phyloP scores from a whole-genome alignment of 2,888 invertebrate genomes.

The Drosophila antonietae region DNA sequence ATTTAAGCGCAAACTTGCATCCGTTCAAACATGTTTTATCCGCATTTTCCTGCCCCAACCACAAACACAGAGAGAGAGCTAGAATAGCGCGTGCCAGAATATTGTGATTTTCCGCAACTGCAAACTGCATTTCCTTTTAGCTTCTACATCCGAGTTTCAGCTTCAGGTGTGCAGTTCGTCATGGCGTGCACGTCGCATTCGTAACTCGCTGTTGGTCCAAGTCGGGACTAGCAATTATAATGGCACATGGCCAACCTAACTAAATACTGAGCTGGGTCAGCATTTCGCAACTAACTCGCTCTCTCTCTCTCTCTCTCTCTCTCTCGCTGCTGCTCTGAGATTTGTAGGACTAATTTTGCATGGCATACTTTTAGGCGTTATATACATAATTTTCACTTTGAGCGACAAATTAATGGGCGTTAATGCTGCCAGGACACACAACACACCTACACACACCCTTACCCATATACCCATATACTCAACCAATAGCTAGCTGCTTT shows the following conservation, averaged over 20 bases:
- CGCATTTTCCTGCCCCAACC: constrained; percentile 32
- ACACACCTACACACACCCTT: constrained; percentile 1
- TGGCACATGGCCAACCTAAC: constrained; percentile 53
- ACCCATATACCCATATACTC: background rate
- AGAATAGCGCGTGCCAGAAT: constrained; percentile 37
- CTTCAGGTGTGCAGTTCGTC: constrained; percentile 11
- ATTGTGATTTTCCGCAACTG: constrained; percentile 36
- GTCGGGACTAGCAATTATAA: constrained; percentile 64
- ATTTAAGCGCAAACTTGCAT: constrained; percentile 34
- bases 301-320: background rate
- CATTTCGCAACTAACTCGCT: background rate
- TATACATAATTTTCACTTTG: constrained; percentile 62
- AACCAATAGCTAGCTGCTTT: constrained; percentile 25
- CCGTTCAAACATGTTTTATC: constrained; percentile 35
- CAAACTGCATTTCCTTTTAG: constrained; percentile 24
- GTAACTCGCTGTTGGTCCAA: constrained; percentile 58
- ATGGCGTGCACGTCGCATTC: constrained; percentile 39
- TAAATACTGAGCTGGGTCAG: constrained; percentile 16
- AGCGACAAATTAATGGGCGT: constrained; percentile 75
- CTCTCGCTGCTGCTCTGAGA: constrained; percentile 2
- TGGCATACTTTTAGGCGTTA: constrained; percentile 61
- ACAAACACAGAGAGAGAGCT: constrained; percentile 11
- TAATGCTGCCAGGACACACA: constrained; percentile 43
- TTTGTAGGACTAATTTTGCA: constrained; percentile 66
- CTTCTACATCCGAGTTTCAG: constrained; percentile 20